phyloP scores from a whole-genome alignment of 2,797 vertebrate species.

The Gallinago nigripennis region DNA sequence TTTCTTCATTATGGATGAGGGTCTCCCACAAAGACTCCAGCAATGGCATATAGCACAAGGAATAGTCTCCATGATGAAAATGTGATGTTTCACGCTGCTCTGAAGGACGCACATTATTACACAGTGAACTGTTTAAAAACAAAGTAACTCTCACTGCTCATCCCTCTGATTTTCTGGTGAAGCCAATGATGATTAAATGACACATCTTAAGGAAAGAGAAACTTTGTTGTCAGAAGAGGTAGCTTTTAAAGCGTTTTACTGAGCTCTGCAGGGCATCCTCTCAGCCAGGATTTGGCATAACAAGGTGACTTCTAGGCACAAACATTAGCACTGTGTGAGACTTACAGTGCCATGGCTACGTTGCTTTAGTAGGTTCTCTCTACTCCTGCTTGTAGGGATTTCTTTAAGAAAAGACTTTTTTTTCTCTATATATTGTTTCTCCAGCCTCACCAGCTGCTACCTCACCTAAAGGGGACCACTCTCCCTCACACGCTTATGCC shows the following conservation, averaged over 20 bases:
- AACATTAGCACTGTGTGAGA: rapidly evolving
- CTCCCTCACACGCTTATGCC: not conserved
- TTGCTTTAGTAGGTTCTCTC: not conserved
- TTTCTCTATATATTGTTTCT: not conserved
- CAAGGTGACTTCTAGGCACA: not conserved
- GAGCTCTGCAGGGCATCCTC: not conserved
- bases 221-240: not conserved
- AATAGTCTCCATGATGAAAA: not conserved
- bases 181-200: not conserved
- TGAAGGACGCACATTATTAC: not conserved
- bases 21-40: not conserved
- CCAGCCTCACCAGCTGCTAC: not conserved
- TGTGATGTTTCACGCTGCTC: rapidly evolving
- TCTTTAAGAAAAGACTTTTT: not conserved
- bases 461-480: not conserved
- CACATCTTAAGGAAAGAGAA: not conserved
- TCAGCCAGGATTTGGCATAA: not conserved
- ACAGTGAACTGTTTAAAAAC: not conserved
- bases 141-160: not conserved
- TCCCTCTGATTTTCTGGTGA: not conserved
- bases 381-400: not conserved
- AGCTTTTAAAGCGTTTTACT: not conserved
- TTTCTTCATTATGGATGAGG: not conserved
- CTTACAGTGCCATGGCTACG: not conserved
- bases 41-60: not conserved